Evolutionary conservation across 2,797 vertebrate genomes (phyloP).

Genomic region (Nothura maculosa): DNA sequence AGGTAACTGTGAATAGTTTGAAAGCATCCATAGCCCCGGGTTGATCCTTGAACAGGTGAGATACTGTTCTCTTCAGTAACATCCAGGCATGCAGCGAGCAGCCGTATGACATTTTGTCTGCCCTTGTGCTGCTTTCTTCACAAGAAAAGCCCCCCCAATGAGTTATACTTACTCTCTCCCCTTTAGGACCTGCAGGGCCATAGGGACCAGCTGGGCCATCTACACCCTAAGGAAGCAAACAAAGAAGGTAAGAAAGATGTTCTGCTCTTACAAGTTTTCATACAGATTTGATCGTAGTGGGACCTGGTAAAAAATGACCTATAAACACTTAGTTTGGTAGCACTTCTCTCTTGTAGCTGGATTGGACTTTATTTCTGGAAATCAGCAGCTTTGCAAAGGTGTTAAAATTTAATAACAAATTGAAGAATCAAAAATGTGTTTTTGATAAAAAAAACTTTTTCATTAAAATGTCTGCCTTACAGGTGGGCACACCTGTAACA

Average conservation of each 20-base stretch:
- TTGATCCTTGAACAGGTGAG: background rate
- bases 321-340: background rate
- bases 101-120: background rate
- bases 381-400: background rate
- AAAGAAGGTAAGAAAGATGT: slow-evolving; percentile 21
- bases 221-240: slow-evolving; percentile 84
- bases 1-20: background rate
- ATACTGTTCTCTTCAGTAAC: background rate
- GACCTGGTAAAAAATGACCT: background rate
- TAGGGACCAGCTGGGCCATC: slow-evolving; percentile 93
- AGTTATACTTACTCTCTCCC: slow-evolving; percentile 92
- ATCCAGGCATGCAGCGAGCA: background rate
- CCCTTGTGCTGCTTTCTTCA: background rate
- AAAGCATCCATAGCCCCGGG: rapidly evolving
- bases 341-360: background rate
- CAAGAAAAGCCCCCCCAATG: background rate
- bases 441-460: background rate
- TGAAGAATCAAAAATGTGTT: background rate
- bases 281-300: background rate
- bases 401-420: background rate
- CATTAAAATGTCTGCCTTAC: background rate
- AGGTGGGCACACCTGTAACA: background rate
- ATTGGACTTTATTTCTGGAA: background rate
- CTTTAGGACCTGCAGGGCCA: slow-evolving; percentile 97
- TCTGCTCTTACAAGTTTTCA: background rate